Evolutionary conservation across 2,888 invertebrate species (phyloP).

Genomic region (Agonum fuliginosum): DNA sequence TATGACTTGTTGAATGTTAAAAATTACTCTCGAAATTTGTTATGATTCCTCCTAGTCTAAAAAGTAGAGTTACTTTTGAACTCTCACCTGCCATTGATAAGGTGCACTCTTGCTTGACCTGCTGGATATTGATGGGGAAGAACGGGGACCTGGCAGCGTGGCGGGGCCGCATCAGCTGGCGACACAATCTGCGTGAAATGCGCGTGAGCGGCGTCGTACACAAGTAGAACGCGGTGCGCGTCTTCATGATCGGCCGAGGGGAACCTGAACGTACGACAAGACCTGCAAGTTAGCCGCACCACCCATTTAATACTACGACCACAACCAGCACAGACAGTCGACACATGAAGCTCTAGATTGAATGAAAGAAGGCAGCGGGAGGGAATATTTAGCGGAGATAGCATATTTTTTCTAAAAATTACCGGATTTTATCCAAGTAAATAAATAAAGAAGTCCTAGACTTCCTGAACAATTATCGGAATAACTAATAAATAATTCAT

Average conservation of each 20-base stretch:
- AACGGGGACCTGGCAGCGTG: slow-evolving; percentile 93
- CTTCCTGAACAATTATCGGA: too few species aligned
- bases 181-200: slow-evolving; percentile 90
- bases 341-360: not conserved
- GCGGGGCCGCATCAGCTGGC: slow-evolving; percentile 86
- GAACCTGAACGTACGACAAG: slow-evolving; percentile 83
- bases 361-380: too few species aligned
- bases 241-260: slow-evolving; percentile 96
- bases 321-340: slow-evolving; percentile 2
- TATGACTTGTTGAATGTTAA: too few species aligned
- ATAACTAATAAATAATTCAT: too few species aligned
- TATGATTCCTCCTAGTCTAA: too few species aligned
- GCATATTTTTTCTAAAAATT: too few species aligned
- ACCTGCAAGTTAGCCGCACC: slow-evolving; percentile 54
- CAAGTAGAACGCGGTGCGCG: slow-evolving; percentile 96
- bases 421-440: too few species aligned
- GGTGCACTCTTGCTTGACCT: slow-evolving; percentile 91
- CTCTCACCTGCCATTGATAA: slow-evolving; percentile 75
- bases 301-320: slow-evolving; percentile 40
- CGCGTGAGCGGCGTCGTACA: slow-evolving; percentile 93
- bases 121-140: slow-evolving; percentile 84
- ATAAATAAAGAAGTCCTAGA: too few species aligned
- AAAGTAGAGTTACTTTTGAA: slow-evolving; percentile 60
- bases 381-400: too few species aligned
- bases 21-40: too few species aligned